Percentiles rank a stretch among this genome's conserved stretches.
phyloP scores from a whole-genome alignment of 2,888 invertebrate genomes.

The Phaonia tiefii region DNA sequence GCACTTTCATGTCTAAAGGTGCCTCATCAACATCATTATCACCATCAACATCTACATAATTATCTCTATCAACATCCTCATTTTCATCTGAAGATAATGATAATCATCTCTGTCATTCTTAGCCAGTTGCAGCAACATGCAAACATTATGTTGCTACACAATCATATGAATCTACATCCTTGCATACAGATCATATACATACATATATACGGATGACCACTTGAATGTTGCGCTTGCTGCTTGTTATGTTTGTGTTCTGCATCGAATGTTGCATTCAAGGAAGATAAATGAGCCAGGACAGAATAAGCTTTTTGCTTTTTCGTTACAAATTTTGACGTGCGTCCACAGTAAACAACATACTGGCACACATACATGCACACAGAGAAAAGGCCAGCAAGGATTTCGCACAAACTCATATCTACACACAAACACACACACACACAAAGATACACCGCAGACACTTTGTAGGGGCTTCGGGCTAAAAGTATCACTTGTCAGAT shows the following conservation, averaged over 20 bases:
- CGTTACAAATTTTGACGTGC: slow-evolving; percentile 59
- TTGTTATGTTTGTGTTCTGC: slow-evolving; percentile 44
- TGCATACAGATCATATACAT: background rate
- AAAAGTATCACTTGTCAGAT: slow-evolving; percentile 80
- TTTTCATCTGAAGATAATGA: slow-evolving; percentile 11
- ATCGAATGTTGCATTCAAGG: slow-evolving; percentile 1
- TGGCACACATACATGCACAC: background rate
- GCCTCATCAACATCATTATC: too few species aligned
- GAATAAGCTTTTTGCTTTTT: slow-evolving; percentile 48
- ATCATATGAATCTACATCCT: too few species aligned
- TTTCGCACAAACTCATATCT: too few species aligned
- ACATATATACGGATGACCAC: slow-evolving; percentile 45
- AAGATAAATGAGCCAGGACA: slow-evolving; percentile 11
- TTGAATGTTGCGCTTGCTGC: slow-evolving; percentile 35
- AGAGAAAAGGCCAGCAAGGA: background rate
- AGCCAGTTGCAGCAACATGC: slow-evolving; percentile 23
- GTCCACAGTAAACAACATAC: slow-evolving; percentile 55
- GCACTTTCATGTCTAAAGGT: too few species aligned
- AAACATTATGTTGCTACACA: background rate
- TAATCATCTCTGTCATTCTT: slow-evolving; percentile 10
- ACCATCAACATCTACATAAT: slow-evolving; percentile 14
- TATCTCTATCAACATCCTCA: slow-evolving; percentile 16
- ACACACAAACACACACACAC: slow-evolving; percentile 1
- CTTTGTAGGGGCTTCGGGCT: slow-evolving; percentile 71
- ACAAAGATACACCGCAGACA: slow-evolving; percentile 5